phyloP scores from a whole-genome alignment of 2,113 vertebrate genomes.

The Dissostichus mawsoni region DNA sequence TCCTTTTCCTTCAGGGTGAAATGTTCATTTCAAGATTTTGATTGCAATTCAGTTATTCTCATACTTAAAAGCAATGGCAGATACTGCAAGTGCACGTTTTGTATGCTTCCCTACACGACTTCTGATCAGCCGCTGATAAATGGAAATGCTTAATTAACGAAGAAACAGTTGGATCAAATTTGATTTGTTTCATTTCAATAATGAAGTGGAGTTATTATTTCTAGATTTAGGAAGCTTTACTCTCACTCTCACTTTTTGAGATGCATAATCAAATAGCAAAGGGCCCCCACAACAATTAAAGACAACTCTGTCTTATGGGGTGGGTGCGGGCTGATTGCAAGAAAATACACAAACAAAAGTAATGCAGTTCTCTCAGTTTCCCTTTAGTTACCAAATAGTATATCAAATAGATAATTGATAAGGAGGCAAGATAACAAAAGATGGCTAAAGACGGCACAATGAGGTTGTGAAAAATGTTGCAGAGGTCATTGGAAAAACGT shows the following conservation, averaged over 20 bases:
- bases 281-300: not conserved
- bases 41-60: slow-evolving; percentile 20
- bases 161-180: slow-evolving; percentile 23
- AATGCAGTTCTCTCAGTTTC: no score
- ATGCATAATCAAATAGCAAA: slow-evolving; percentile 7
- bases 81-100: not conserved
- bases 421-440: no score
- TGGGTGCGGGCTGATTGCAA: slow-evolving; percentile 2
- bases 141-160: slow-evolving; percentile 16
- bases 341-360: not conserved
- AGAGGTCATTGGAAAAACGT: no score
- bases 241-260: slow-evolving; percentile 6
- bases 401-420: no score
- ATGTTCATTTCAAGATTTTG: slow-evolving; percentile 11
- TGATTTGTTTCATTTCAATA: slow-evolving; percentile 33
- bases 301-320: not conserved
- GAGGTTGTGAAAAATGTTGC: no score
- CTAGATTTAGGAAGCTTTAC: slow-evolving; percentile 24
- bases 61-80: slow-evolving; percentile 25
- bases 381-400: no score
- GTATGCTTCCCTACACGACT: slow-evolving; percentile 1
- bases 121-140: slow-evolving; percentile 15
- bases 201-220: slow-evolving; percentile 15
- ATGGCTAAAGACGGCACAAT: no score
- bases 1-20: slow-evolving; percentile 27